Percentiles rank a stretch among this genome's conserved stretches.
Conservation (phyloP, 2,888 invertebrate species). For the Drosophila phalerata region DNA sequence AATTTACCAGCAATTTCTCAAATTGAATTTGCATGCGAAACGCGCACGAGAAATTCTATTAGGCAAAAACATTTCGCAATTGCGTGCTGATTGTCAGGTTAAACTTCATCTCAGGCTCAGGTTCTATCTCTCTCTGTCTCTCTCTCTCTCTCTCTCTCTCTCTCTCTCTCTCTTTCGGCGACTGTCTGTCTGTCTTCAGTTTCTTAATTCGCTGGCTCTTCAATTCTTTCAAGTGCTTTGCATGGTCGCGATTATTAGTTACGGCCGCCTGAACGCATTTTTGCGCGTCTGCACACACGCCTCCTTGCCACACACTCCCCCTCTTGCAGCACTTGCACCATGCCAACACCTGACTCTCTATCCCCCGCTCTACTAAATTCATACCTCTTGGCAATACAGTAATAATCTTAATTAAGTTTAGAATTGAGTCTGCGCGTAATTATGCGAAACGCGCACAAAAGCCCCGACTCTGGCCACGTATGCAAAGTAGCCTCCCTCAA, state of each 20-base stretch:
- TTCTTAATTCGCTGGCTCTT: slow-evolving; percentile 6
- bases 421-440: slow-evolving; percentile 80
- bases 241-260: slow-evolving; percentile 78
- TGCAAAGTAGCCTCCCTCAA: slow-evolving; percentile 60
- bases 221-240: slow-evolving; percentile 54
- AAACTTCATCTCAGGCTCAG: slow-evolving; percentile 19
- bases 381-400: slow-evolving; percentile 48
- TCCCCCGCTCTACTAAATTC: neutral
- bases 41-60: slow-evolving; percentile 78
- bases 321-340: neutral
- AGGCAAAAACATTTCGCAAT: slow-evolving; percentile 79
- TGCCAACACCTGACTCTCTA: neutral
- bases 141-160: neutral
- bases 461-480: slow-evolving; percentile 39
- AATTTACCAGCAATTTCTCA: slow-evolving; percentile 43
- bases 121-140: neutral
- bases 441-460: slow-evolving; percentile 77
- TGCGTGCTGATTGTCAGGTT: slow-evolving; percentile 79
- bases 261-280: slow-evolving; percentile 83
- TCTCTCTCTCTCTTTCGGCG: neutral
- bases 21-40: slow-evolving; percentile 74
- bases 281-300: slow-evolving; percentile 50
- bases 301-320: neutral
- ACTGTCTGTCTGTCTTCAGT: slow-evolving; percentile 8
- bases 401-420: slow-evolving; percentile 79